These are phyloP conservation scores for Rhagologus leucostigma DNA, from an alignment of 2,113 vertebrate species.

Conservation along the genomic window DNA sequence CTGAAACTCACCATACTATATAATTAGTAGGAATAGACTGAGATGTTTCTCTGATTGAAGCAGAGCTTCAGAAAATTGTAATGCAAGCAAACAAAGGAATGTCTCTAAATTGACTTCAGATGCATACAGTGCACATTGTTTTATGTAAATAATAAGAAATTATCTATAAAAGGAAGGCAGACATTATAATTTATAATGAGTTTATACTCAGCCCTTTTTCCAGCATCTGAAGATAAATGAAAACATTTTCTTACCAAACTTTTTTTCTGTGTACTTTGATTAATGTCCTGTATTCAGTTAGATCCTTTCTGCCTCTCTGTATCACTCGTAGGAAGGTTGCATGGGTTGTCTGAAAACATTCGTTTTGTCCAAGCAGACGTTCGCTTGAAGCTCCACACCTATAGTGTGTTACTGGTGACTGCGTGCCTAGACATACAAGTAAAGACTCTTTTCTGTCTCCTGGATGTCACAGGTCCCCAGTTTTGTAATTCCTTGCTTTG, in stretches of 20 bases:
- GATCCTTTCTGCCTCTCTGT: background rate
- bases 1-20: background rate
- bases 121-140: background rate
- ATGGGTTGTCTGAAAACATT: background rate
- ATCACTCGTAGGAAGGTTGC: background rate
- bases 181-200: background rate
- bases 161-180: background rate
- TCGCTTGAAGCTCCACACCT: background rate
- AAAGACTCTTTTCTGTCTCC: background rate
- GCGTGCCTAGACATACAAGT: rapidly evolving
- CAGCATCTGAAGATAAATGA: background rate
- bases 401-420: background rate
- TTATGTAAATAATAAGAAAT: background rate
- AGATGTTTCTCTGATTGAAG: background rate
- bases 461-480: background rate
- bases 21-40: background rate
- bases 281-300: background rate
- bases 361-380: background rate
- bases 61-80: background rate
- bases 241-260: background rate
- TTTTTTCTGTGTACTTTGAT: background rate
- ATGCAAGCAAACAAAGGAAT: background rate
- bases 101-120: background rate
- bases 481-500: background rate
- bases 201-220: background rate